Evolutionary conservation across 2,797 vertebrate species (phyloP).

Genomic region (Epinephelus awoara): DNA sequence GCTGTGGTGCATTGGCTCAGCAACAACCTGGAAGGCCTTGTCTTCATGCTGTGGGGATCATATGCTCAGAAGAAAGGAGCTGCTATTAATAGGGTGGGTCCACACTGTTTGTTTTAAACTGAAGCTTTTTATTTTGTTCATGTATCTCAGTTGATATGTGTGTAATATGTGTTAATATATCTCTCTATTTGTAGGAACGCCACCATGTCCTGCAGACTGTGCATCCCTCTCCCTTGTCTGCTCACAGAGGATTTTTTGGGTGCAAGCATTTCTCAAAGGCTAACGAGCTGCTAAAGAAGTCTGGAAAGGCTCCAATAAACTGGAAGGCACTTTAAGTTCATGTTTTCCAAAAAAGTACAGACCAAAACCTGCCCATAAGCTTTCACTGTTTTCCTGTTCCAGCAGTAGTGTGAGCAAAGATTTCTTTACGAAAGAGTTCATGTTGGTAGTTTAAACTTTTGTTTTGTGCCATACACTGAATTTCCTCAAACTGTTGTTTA

Average conservation of each 20-base stretch:
- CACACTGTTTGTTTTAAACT: background rate
- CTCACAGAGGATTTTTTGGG: constrained; percentile 93
- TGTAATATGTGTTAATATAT: background rate
- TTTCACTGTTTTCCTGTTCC: constrained; percentile 48
- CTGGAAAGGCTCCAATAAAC: constrained; percentile 91
- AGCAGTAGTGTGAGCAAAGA: background rate
- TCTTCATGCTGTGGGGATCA: constrained; percentile 97
- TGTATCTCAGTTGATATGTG: background rate
- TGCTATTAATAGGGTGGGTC: constrained; percentile 90
- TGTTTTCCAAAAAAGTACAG: constrained; percentile 44
- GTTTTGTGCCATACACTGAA: constrained; percentile 1
- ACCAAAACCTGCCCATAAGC: constrained; percentile 67
- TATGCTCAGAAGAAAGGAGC: constrained; percentile 96
- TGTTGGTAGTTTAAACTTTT: background rate
- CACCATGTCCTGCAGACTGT: constrained; percentile 93
- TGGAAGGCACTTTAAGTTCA: constrained; percentile 89
- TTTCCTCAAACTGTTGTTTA: constrained; percentile 15
- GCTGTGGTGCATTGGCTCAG: constrained; percentile 93
- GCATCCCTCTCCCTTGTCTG: constrained; percentile 94
- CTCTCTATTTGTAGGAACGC: constrained; percentile 84
- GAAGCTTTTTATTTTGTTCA: background rate
- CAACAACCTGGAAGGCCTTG: constrained; percentile 85
- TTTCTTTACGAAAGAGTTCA: constrained; percentile 19
- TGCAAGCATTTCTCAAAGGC: constrained; percentile 95
- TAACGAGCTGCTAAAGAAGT: constrained; percentile 89